These are phyloP conservation scores for Phylloscopus whistleri DNA, from an alignment of 2,113 vertebrate species.

Conservation along the genomic window DNA sequence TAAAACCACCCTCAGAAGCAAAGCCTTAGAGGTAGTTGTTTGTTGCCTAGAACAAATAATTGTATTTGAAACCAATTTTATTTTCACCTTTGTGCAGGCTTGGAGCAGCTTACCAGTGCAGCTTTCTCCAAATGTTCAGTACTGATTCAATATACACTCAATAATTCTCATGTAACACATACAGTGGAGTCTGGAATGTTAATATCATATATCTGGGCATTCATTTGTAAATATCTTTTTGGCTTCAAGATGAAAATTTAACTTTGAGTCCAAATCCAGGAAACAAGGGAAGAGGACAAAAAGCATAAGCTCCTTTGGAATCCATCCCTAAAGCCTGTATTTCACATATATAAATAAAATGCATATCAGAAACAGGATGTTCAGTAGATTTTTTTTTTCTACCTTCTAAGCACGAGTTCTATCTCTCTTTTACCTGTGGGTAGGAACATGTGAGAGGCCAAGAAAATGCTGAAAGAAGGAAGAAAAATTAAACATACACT, in stretches of 20 bases:
- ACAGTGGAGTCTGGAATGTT: background rate
- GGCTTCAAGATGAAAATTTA: background rate
- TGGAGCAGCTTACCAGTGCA: background rate
- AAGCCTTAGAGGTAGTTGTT: background rate
- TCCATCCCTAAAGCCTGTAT: background rate
- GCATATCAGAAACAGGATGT: background rate
- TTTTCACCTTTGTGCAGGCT: background rate
- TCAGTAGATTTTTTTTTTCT: background rate
- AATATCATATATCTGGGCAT: background rate
- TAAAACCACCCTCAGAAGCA: background rate
- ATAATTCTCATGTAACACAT: background rate
- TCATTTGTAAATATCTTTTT: background rate
- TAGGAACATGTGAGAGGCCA: background rate
- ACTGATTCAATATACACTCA: background rate
- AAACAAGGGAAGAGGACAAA: fast-evolving
- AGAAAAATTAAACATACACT: background rate
- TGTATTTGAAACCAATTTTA: background rate
- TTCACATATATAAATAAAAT: background rate
- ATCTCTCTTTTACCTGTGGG: background rate
- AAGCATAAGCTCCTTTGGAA: background rate
- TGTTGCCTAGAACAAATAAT: background rate
- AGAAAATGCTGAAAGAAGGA: background rate
- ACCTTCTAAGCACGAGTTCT: background rate
- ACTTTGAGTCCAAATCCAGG: background rate
- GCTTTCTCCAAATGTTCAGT: background rate